phyloP scores from a whole-genome alignment of 2,888 invertebrate species.

The Drosophila lutescens region DNA sequence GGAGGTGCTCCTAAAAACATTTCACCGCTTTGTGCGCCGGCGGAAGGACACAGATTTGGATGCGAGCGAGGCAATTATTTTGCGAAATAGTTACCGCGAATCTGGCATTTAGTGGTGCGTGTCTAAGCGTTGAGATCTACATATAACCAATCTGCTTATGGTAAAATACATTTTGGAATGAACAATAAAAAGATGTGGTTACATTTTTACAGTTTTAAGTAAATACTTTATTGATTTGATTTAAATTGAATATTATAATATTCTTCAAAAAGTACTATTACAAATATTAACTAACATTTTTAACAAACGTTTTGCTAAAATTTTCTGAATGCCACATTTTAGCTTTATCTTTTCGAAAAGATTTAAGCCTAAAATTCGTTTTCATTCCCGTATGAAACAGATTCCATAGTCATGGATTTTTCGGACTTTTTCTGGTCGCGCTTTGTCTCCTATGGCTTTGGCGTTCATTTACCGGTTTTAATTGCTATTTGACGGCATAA shows the following conservation, averaged over 20 bases:
- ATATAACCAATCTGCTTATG: conserved; percentile 12
- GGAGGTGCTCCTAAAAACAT: conserved; percentile 44
- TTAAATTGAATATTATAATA: too few relatives aligned
- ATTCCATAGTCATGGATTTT: conserved; percentile 13
- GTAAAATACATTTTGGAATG: not conserved
- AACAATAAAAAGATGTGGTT: not conserved
- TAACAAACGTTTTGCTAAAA: too few relatives aligned
- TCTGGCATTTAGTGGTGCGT: conserved; percentile 10
- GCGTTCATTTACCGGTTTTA: conserved; percentile 40
- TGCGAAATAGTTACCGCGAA: conserved; percentile 42
- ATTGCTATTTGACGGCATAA: conserved; percentile 43
- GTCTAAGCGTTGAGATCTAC: conserved; percentile 16
- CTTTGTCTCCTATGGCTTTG: conserved; percentile 6
- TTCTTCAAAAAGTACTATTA: too few relatives aligned
- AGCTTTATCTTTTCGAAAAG: not conserved
- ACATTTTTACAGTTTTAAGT: too few relatives aligned
- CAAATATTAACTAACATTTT: too few relatives aligned
- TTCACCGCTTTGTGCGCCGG: conserved; percentile 33
- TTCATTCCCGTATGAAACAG: too few relatives aligned
- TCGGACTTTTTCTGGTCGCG: not conserved
- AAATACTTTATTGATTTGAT: too few relatives aligned
- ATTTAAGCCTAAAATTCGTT: not conserved
- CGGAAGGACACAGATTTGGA: conserved; percentile 45
- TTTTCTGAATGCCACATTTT: too few relatives aligned
- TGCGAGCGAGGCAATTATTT: conserved; percentile 59